Evolutionary conservation across 2,797 vertebrate species (phyloP), one percentile per base, ranked within the genome.

Genomic region (Cynopterus sphinx): DNA sequence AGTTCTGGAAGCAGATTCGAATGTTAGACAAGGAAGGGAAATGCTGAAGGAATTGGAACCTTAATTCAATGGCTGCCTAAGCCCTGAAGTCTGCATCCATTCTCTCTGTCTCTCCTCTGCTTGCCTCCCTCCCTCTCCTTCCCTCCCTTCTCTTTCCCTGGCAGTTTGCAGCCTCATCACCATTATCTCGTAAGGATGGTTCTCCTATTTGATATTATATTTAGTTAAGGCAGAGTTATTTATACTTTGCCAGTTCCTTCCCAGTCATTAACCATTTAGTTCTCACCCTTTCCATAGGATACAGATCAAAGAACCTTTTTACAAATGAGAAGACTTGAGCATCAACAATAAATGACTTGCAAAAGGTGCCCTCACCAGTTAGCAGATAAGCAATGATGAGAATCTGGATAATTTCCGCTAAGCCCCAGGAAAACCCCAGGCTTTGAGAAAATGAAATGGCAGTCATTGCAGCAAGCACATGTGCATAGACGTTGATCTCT

Each of bases 391-490:
- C 33, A 41, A 10, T 4, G 22, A n/a, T 24, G 59, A 82, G 51
- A 82, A 49, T 24, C 49, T 82, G 55, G 59, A 17, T 74, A 41
- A 39, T 70, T 67, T 74, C 33, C 31, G 49, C 2, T 16, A n/a
- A 83, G 59, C 53, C 26, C 61, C 3, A 1, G 33, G 36, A 57
- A 82, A 22, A 22, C 33, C 26, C 1, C 8, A 11, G 36, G 28
- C 59, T 39, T 33, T 31, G 7, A 3, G 26, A 65, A 57, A 39
- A 49, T 0, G 6, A 41, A 13, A 17, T 12, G 46, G 65, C 5
- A 11, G 28, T 41, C 4, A 0, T 51, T 9, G n/a, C 0, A 8
- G n/a, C 0, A 8, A 70, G 15, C 9, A 3, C 7, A 0, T 0
- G 4, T 9, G 17, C 8, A 0, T 11, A 36, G 26, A 9, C 3